Conservation (phyloP, 2,113 vertebrate genomes). For the Ondatra zibethicus region DNA sequence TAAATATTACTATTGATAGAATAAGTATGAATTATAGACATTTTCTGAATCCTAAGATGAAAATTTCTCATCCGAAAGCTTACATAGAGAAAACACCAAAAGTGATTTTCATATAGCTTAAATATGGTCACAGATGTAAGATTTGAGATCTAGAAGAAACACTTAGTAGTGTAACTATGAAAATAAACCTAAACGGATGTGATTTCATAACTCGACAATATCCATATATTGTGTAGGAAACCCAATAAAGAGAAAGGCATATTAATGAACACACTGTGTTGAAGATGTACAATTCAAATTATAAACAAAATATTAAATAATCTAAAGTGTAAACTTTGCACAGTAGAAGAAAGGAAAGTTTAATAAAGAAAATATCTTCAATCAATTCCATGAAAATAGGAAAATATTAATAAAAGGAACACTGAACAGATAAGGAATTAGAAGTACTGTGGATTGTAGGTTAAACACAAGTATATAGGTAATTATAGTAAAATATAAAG, state of each 20-base stretch:
- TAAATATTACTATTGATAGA: not conserved
- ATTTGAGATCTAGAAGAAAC: not conserved
- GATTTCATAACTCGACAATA: not conserved
- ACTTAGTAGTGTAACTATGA: not conserved
- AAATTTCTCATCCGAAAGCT: not conserved
- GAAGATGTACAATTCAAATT: not conserved
- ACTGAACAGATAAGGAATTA: not conserved
- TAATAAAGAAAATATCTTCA: not conserved
- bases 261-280: not conserved
- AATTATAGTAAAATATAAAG: not conserved
- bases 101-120: not conserved
- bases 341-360: not conserved
- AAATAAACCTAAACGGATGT: not conserved
- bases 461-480: not conserved
- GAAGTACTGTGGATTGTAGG: not conserved
- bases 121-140: not conserved
- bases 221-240: not conserved
- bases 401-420: not conserved
- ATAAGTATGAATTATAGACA: not conserved
- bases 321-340: not conserved
- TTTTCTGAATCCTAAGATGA: constrained; percentile 1
- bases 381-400: not conserved
- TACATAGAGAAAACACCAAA: not conserved
- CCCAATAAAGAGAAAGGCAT: not conserved
- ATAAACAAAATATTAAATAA: not conserved